Percentiles rank a stretch among this genome's conserved stretches.
Evolutionary conservation across 2,113 vertebrate species (phyloP).

Genomic region (Chrysochloris asiatica): DNA sequence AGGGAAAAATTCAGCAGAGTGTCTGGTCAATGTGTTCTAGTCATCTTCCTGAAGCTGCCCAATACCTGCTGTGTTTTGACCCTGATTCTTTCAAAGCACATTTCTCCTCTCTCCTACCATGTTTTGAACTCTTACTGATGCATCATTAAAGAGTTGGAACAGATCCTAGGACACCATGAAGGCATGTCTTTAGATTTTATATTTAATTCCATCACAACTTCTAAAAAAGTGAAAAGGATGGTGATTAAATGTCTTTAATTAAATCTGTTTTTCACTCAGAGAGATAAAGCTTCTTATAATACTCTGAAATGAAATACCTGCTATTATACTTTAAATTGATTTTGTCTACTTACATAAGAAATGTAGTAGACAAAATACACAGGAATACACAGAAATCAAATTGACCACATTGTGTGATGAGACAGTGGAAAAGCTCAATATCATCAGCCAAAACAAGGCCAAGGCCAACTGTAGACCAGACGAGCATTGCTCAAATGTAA

Average conservation of each 20-base stretch:
- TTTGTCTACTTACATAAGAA: constrained; percentile 33
- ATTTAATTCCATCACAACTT: constrained; percentile 49
- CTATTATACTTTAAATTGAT: constrained; percentile 8
- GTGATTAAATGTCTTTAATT: constrained; percentile 9
- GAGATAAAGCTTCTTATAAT: neutral
- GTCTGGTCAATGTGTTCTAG: constrained; percentile 47
- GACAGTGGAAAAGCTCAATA: no score
- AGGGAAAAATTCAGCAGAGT: constrained; percentile 65
- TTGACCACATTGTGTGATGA: no score
- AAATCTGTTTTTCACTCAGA: neutral
- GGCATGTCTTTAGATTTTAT: constrained; percentile 56
- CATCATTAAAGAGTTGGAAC: constrained; percentile 60
- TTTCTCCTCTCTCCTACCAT: constrained; percentile 18
- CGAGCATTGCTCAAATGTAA: no score
- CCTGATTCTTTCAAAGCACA: constrained; percentile 64
- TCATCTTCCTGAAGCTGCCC: constrained; percentile 62
- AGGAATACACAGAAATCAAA: no score
- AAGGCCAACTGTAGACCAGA: no score
- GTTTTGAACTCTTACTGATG: constrained; percentile 45
- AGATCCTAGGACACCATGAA: constrained; percentile 53
- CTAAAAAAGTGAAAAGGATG: neutral
- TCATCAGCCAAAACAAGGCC: no score
- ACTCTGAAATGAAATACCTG: constrained; percentile 8
- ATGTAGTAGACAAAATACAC: no score
- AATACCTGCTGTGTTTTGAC: constrained; percentile 74